Percentiles rank a stretch among this genome's conserved stretches.
Conservation (phyloP, 2,113 vertebrate species). For the Bostrychus sinensis region DNA sequence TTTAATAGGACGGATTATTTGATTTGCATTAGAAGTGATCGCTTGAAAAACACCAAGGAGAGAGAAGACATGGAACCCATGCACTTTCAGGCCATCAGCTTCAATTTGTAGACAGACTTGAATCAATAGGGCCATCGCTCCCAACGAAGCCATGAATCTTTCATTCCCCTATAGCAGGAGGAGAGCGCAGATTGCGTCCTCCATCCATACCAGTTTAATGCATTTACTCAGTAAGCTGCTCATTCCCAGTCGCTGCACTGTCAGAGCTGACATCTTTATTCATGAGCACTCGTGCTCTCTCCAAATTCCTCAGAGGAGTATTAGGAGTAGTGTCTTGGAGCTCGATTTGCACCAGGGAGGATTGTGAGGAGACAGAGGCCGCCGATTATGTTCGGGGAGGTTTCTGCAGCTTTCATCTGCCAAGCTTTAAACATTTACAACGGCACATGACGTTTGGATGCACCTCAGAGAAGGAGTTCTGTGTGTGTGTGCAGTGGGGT, state of each 20-base stretch:
- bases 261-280: slow-evolving; percentile 77
- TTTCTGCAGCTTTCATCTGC: slow-evolving; percentile 34
- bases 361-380: slow-evolving; percentile 46
- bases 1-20: slow-evolving; percentile 57
- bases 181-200: slow-evolving; percentile 43
- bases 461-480: slow-evolving; percentile 1
- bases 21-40: slow-evolving; percentile 54
- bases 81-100: slow-evolving; percentile 42
- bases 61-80: slow-evolving; percentile 30
- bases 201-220: slow-evolving; percentile 65
- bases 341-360: slow-evolving; percentile 51
- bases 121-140: slow-evolving; percentile 60
- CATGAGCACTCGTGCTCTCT: slow-evolving; percentile 69
- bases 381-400: slow-evolving; percentile 32
- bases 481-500: slow-evolving; percentile 1
- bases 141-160: slow-evolving; percentile 66
- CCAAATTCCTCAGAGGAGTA: slow-evolving; percentile 70
- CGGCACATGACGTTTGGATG: slow-evolving; percentile 22
- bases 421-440: slow-evolving; percentile 41
- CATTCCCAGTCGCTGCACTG: slow-evolving; percentile 67
- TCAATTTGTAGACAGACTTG: slow-evolving; percentile 36
- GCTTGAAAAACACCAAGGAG: slow-evolving; percentile 34
- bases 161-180: slow-evolving; percentile 50
- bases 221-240: slow-evolving; percentile 75
- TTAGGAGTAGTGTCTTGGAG: slow-evolving; percentile 70